Evolutionary conservation across 2,797 vertebrate genomes (phyloP).

Genomic region (Spondyliosoma cantharus): DNA sequence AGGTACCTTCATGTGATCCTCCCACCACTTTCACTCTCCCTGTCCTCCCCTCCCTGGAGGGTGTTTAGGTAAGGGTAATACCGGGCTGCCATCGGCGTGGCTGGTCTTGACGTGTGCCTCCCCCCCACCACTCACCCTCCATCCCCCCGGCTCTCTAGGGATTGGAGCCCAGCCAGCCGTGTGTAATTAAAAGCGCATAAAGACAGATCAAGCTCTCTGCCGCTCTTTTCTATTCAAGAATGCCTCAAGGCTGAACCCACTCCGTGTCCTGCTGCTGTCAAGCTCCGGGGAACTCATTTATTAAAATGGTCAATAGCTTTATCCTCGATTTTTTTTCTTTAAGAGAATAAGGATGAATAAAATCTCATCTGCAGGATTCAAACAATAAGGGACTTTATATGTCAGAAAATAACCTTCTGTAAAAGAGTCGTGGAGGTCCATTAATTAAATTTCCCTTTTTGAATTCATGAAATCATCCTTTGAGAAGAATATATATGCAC

Average conservation of each 20-base stretch:
- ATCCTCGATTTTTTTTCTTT: slow-evolving; percentile 35
- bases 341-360: slow-evolving; percentile 23
- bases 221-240: slow-evolving; percentile 58
- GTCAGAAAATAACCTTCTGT: neutral
- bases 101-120: slow-evolving; percentile 69
- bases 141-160: slow-evolving; percentile 55
- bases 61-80: slow-evolving; percentile 65
- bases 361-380: slow-evolving; percentile 1
- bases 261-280: slow-evolving; percentile 57
- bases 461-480: neutral
- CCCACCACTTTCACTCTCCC: slow-evolving; percentile 13
- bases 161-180: slow-evolving; percentile 71
- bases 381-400: neutral
- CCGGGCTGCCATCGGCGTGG: slow-evolving; percentile 51
- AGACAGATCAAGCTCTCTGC: slow-evolving; percentile 78
- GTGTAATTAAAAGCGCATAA: slow-evolving; percentile 82
- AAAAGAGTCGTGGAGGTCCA: neutral
- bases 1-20: slow-evolving; percentile 42
- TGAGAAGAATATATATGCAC: neutral
- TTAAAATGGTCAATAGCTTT: slow-evolving; percentile 53
- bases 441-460: neutral
- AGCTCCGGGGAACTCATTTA: slow-evolving; percentile 54
- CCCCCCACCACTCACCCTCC: neutral
- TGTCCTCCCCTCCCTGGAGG: slow-evolving; percentile 33
- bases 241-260: slow-evolving; percentile 57